Evolutionary conservation across 1,140 invertebrate genomes (phyloP), one percentile per base, ranked within the genome.

Genomic region (Andricus grossulariae): DNA sequence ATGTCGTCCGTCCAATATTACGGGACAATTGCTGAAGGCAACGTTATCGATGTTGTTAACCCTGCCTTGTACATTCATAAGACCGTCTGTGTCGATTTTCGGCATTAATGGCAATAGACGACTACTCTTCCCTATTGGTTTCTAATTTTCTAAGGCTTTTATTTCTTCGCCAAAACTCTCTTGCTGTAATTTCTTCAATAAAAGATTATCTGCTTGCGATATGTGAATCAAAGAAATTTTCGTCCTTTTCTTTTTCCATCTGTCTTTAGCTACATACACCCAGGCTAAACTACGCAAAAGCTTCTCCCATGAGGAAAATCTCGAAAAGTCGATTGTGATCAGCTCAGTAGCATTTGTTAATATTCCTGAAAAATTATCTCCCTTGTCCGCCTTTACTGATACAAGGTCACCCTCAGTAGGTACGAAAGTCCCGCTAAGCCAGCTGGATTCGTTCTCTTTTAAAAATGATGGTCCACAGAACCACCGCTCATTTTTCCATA

Each of bases 381-480:
- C 0, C 55, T 60, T 32, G 10, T 39, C 21, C 12, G 0, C 0
- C 0, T 15, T 60, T 15, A 11, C 6, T 25, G 12, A 13, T 0
- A 39, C 15, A 60, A 13, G 1, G 8, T 5, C 13, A 12, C 25
- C 57, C 2, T 60, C 11, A 13, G 25, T 60, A 4, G 15, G 11
- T 3, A 32, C 19, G 15, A 3, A 21, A 4, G 57, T 15, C 32
- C 32, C 21, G 11, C 16, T 16, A 2, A 21, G 57, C 57, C 25
- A 60, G 0, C 1, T 19, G 7, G 4, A 0, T 60, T 60, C 21
- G 12, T 12, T 11, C 4, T 32, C 25, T 60, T 32, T 60, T 15
- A 86, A 73, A 71, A 85, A 84, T 16, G 72, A 11, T 1, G 85
- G 83, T 19, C 83, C 83, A 4, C 25, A 11, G 52, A 84, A 78